Evolutionary conservation across 2,888 invertebrate genomes (phyloP), one percentile per base, ranked within the genome.

Genomic region (Stenichneumon culpator): DNA sequence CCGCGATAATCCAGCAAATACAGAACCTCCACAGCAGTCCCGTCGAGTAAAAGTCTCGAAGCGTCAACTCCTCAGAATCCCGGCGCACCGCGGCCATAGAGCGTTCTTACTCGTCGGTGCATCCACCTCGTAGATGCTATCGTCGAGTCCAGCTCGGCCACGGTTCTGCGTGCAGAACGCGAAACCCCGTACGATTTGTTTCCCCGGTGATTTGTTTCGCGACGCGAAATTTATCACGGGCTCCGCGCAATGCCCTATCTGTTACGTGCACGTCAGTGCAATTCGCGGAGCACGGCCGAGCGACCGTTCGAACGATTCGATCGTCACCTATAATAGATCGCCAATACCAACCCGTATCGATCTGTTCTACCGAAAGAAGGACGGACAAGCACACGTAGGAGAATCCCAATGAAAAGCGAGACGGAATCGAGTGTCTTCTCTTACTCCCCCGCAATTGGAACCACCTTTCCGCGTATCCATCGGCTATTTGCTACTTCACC

Each of bases 291-390:
- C 77, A 79, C 74, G 14, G 79, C 79, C 79, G 74, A 83, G 88
- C 86, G 44, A 91, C 70, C 63, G 47, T 54, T 73, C 67, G 68
- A 73, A 68, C 68, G 83, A 63, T 79, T 91, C 89, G 89, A 86
- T 87, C 88, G 86, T 80, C 80, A 78, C 81, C 77, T 84, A 84
- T 88, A 88, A 89, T 88, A 89, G 89, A 91, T 90, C 88, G 88
- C 74, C 79, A 83, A 83, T 80, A 84, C 77, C 72, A 72, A 19
- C 47, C 39, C 28, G 63, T 70, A 77, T 72, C 82, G 78, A 82
- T 83, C 79, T 74, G 39, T 60, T 70, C 67, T 44, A 52, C 52
- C 14, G 68, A 67, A 65, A 50, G 63, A 47, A 77, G 44, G 36
- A 69, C 65, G 28, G 3, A 36, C 54, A 36, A 44, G 28, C 44